Base-by-base conservation (phyloP, 2,113 vertebrate genomes). In the Hepsetus odoe region DNA sequence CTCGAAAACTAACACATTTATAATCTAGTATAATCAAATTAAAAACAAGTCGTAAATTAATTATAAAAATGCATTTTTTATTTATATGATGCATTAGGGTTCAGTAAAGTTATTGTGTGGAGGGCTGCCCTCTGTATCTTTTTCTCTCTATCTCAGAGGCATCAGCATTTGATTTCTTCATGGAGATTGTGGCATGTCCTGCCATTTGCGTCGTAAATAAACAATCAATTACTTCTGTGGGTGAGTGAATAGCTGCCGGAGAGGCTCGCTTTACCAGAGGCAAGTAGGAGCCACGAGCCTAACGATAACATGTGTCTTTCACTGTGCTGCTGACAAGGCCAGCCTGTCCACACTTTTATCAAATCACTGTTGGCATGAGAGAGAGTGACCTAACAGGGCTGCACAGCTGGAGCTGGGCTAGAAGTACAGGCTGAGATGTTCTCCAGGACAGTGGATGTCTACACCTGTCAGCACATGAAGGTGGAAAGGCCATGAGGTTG, bases 161-260 rank as follows among this genome's bases (percentile, higher is more conserved):
- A 22, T 24, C 71, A 38, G 11, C 1, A 3, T 62, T 46, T 71
- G 71, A 68, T 46, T 74, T 46, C 40, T n/a, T 20, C 26, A 49
- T 11, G 14, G 65, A 26, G n/a, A 33, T 46, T 8, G 26, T 10
- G 64, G 22, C 64, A 44, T 24, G 30, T 74, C 55, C 32, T 69
- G 46, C 49, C 62, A 20, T 55, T 51, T n/a, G 24, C 8, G 38
- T n/a, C 7, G 18, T 84, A 77, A 77, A 77, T 80, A 82, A 84
- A 61, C 71, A 59, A 71, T 73, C 79, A 84, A 69, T 79, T 64
- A 66, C 66, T 72, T 22, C 24, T 24, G 68, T 20, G 53, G 14
- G 61, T 67, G 51, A 82, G 74, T 76, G 73, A 82, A 67, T 65
- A 66, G 30, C 62, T 72, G 73, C 53, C 62, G 66, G 64, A 28